Evolutionary conservation across 2,113 vertebrate species (phyloP).

Genomic region (Chamaetylas fuelleborni): DNA sequence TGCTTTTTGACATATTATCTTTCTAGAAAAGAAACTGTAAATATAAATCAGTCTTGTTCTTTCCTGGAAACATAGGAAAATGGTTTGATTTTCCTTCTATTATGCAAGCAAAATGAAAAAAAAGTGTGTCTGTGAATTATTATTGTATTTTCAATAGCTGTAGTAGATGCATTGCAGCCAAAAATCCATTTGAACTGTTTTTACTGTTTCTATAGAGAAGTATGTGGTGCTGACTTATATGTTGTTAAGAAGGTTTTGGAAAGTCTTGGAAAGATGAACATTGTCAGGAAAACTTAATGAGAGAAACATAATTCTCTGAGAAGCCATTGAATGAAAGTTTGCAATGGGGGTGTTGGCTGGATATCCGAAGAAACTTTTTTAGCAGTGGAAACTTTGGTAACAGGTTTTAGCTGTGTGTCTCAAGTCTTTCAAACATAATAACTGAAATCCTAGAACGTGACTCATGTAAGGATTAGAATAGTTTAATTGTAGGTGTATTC

Average conservation of each 20-base stretch:
- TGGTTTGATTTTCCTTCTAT: background rate
- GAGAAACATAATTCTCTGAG: slow-evolving; percentile 32
- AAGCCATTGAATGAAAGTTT: background rate
- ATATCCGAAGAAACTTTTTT: background rate
- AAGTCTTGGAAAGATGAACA: background rate
- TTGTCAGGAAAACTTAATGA: slow-evolving; percentile 19
- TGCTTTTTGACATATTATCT: background rate
- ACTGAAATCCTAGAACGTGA: background rate
- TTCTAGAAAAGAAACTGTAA: background rate
- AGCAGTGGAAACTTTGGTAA: background rate
- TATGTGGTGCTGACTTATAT: background rate
- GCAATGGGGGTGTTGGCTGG: background rate
- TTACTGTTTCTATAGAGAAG: slow-evolving; percentile 45
- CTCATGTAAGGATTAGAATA: background rate
- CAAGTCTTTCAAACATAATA: background rate
- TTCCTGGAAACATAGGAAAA: background rate
- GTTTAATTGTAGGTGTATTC: background rate
- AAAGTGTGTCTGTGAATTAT: background rate
- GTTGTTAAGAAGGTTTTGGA: background rate
- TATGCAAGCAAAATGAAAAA: background rate
- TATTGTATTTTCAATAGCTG: background rate
- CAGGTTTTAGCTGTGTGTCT: background rate
- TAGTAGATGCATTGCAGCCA: background rate
- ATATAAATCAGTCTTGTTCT: background rate
- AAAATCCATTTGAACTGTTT: slow-evolving; percentile 17